Percentiles rank a stretch among this genome's conserved stretches.
phyloP scores from a whole-genome alignment of 2,113 vertebrate genomes.

The Excalfactoria chinensis region DNA sequence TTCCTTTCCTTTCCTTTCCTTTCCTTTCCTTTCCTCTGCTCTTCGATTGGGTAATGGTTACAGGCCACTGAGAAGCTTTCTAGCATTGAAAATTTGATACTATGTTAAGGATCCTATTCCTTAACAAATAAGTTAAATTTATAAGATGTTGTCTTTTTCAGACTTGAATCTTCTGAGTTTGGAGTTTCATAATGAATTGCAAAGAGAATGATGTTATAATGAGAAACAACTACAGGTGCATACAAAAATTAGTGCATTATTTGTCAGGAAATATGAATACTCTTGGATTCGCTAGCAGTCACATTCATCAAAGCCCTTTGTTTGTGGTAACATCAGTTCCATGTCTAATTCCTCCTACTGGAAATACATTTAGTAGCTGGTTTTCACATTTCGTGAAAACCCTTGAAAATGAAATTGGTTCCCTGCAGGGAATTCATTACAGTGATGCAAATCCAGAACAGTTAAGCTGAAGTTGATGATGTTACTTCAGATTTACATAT shows the following conservation, averaged over 20 bases:
- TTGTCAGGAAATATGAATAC: slow-evolving; percentile 4
- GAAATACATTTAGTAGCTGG: slow-evolving; percentile 3
- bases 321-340: background rate
- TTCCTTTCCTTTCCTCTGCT: background rate
- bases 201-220: background rate
- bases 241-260: background rate
- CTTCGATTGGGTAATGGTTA: background rate
- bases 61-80: background rate
- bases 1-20: background rate
- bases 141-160: background rate
- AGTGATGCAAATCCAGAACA: slow-evolving; percentile 23
- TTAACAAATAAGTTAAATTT: background rate
- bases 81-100: background rate
- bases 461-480: slow-evolving; percentile 1
- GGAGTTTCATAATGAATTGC: background rate
- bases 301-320: slow-evolving; percentile 43
- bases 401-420: slow-evolving; percentile 37
- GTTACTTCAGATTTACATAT: background rate
- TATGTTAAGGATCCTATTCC: background rate
- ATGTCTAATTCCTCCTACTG: background rate
- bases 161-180: background rate
- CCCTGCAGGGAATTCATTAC: background rate
- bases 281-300: background rate
- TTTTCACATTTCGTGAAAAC: slow-evolving; percentile 34
- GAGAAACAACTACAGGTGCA: background rate